phyloP scores from a whole-genome alignment of 2,797 vertebrate species.

The Poliocrania exsul region DNA sequence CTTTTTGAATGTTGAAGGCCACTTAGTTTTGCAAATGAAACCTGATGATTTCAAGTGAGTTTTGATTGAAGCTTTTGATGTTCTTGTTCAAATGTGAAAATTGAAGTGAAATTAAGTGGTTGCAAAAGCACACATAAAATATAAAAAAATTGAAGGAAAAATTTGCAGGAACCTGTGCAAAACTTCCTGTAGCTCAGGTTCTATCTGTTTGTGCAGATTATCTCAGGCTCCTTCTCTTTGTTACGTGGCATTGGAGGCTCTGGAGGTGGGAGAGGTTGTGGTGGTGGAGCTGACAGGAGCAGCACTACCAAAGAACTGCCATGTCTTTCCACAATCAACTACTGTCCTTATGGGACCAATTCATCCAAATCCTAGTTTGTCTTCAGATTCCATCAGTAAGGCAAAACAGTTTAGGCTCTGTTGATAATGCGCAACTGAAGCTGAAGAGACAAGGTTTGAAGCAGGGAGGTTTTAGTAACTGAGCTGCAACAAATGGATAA shows the following conservation, averaged over 20 bases:
- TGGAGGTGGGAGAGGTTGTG: neutral
- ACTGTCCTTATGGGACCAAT: neutral
- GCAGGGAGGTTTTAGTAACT: neutral
- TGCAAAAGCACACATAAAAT: neutral
- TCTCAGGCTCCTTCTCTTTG: neutral
- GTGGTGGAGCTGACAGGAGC: neutral
- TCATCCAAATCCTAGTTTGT: neutral
- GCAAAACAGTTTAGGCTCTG: neutral
- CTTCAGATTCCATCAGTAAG: neutral
- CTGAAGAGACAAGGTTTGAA: neutral
- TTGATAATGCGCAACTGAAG: neutral
- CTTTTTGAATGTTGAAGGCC: neutral
- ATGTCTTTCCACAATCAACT: neutral
- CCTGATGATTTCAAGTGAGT: neutral
- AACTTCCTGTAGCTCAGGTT: neutral
- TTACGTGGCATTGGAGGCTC: neutral
- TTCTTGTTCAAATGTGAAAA: constrained; percentile 22
- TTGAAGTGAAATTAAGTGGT: neutral
- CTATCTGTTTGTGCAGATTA: neutral
- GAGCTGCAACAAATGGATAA: neutral
- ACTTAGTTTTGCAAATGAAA: constrained; percentile 8
- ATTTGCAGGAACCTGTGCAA: neutral
- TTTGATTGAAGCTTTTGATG: neutral
- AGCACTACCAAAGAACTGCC: neutral
- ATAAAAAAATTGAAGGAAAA: neutral